Percentiles rank a stretch among this genome's conserved stretches.
These are phyloP conservation scores for Meriones unguiculatus DNA, from an alignment of 2,113 vertebrate genomes.

Conservation along the genomic window DNA sequence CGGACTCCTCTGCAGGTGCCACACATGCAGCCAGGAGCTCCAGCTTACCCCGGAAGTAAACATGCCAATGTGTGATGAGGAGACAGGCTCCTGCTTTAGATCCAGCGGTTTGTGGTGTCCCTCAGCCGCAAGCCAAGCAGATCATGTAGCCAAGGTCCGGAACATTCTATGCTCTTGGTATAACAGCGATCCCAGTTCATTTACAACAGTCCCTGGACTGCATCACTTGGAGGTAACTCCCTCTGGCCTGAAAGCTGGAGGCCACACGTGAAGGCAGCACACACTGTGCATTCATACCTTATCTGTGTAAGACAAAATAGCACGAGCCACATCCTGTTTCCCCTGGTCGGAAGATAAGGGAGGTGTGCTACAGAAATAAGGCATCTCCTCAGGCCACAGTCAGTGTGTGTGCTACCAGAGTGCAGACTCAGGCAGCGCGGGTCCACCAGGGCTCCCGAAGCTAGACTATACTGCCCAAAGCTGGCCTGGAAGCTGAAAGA, in stretches of 20 bases:
- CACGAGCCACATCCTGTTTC: accelerated
- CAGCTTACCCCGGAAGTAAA: background rate
- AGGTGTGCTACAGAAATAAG: background rate
- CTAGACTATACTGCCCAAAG: background rate
- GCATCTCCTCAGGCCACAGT: background rate
- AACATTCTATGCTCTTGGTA: background rate
- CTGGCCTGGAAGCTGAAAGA: background rate
- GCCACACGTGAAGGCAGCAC: background rate
- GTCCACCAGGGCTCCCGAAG: background rate
- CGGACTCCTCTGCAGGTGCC: accelerated
- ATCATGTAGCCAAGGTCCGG: background rate
- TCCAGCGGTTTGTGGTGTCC: background rate
- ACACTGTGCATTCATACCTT: too few species aligned
- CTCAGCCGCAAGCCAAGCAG: background rate
- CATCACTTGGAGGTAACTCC: background rate
- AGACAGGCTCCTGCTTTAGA: background rate
- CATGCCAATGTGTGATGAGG: background rate
- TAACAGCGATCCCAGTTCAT: background rate
- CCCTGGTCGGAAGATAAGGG: background rate
- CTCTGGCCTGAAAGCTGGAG: background rate
- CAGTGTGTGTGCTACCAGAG: too few species aligned
- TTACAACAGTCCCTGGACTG: background rate
- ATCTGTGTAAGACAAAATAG: accelerated
- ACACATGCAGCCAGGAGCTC: background rate
- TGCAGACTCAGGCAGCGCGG: background rate